These are phyloP conservation scores for Colletes latitarsis DNA, from an alignment of 1,140 invertebrate species.

Conservation along the genomic window DNA sequence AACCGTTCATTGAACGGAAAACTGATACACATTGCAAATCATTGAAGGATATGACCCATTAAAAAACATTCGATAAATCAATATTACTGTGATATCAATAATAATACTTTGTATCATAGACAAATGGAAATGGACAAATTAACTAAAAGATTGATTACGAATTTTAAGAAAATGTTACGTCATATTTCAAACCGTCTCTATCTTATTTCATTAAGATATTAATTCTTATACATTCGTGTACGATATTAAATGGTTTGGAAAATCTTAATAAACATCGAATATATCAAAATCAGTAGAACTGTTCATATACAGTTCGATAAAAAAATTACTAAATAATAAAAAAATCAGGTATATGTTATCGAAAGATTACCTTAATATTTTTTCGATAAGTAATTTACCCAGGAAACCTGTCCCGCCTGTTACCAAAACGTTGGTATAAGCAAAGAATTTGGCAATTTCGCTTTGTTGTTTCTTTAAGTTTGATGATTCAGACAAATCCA, in stretches of 20 bases:
- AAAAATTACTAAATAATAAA: too few species aligned
- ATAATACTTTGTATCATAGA: too few species aligned
- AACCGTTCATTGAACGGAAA: neutral
- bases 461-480: constrained; percentile 34
- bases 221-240: too few species aligned
- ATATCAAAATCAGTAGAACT: too few species aligned
- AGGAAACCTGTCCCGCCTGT: constrained; percentile 86
- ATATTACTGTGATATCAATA: too few species aligned
- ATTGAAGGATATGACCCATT: neutral
- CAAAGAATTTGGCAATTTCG: constrained; percentile 71
- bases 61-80: neutral
- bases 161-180: neutral
- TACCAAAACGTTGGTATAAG: constrained; percentile 73
- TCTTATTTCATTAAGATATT: neutral
- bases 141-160: neutral
- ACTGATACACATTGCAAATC: neutral
- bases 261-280: too few species aligned
- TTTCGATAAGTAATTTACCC: constrained; percentile 86
- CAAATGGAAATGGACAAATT: too few species aligned
- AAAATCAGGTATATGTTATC: neutral
- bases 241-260: too few species aligned
- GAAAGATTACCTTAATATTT: constrained; percentile 81
- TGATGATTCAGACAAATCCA: constrained; percentile 49
- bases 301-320: too few species aligned
- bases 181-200: neutral